phyloP scores from a whole-genome alignment of 37 sponge, comb jelly and placozoan species.

The Chondrilla cf. caribensis region DNA sequence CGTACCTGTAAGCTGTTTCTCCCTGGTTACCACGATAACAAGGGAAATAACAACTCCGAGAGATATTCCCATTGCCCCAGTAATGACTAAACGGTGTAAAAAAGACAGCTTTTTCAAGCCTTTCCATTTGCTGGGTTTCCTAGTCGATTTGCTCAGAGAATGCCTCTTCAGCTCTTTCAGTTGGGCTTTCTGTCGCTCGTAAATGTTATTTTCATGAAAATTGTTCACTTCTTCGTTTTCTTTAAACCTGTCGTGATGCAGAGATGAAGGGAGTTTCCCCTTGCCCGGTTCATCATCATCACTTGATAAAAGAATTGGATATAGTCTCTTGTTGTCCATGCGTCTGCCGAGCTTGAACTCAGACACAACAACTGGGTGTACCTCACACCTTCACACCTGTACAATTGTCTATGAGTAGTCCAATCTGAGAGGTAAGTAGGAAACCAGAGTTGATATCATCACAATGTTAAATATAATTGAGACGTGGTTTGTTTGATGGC shows the following conservation, averaged over 20 bases:
- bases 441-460: no score
- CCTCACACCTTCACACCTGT: no score
- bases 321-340: neutral
- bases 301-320: slow-evolving; percentile 2
- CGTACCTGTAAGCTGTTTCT: neutral
- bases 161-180: neutral
- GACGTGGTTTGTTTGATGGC: no score
- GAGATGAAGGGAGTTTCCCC: no score
- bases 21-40: neutral
- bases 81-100: neutral
- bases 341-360: neutral
- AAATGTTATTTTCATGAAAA: neutral
- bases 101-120: neutral
- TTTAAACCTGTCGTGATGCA: neutral
- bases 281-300: neutral
- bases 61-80: neutral
- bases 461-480: no score
- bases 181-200: slow-evolving; percentile 2
- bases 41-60: neutral
- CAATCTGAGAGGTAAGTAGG: no score
- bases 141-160: neutral
- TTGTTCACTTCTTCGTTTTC: neutral
- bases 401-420: no score
- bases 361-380: neutral
- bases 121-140: neutral